phyloP scores from a whole-genome alignment of 2,113 vertebrate species.

The Gasterosteus aculeatus region DNA sequence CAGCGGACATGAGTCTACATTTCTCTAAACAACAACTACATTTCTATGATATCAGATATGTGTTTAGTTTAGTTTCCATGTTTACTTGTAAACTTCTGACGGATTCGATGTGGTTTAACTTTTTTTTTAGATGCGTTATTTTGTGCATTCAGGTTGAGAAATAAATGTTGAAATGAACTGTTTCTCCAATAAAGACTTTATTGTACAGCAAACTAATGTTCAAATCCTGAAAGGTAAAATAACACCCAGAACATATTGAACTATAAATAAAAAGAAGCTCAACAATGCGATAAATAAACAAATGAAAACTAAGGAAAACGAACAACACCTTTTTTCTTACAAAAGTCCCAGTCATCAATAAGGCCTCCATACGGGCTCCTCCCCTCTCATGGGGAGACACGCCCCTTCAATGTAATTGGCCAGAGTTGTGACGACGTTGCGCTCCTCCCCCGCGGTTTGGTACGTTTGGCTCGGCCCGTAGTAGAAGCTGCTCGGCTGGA shows the following conservation, averaged over 20 bases:
- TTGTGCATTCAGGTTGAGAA: background rate
- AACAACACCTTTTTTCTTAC: background rate
- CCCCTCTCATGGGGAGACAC: conserved; percentile 65
- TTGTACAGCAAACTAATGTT: background rate
- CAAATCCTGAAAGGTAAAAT: background rate
- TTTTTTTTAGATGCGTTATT: background rate
- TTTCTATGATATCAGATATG: too few species aligned
- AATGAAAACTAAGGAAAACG: background rate
- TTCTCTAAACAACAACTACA: too few species aligned
- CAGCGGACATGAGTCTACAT: too few species aligned
- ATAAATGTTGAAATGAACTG: background rate
- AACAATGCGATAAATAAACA: background rate
- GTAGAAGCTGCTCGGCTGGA: conserved; percentile 56
- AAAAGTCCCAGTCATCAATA: background rate
- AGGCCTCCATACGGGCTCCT: conserved; percentile 77
- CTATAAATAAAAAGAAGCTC: background rate
- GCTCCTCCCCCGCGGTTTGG: conserved; percentile 60
- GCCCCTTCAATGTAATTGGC: conserved; percentile 67
- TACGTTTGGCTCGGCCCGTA: conserved; percentile 60
- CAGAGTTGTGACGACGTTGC: conserved; percentile 37
- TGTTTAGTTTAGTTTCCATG: too few species aligned
- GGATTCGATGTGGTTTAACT: too few species aligned
- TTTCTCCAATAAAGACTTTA: conserved; percentile 15
- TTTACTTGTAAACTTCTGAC: too few species aligned
- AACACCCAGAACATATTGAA: background rate